Conservation (phyloP, 2,113 vertebrate species). For the Panthera leo region DNA sequence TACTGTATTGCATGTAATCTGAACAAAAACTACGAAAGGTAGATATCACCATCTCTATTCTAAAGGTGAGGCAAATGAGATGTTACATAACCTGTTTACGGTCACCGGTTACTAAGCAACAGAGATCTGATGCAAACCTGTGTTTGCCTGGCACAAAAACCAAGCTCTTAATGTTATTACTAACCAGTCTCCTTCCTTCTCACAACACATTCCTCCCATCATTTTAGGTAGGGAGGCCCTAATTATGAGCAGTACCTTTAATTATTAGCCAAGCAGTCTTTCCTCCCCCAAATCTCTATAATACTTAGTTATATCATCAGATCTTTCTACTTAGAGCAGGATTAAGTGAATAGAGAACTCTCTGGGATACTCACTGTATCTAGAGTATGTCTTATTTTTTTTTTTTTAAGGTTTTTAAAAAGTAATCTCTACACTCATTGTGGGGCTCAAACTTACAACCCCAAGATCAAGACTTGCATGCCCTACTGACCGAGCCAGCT, state of each 20-base stretch:
- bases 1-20: neutral
- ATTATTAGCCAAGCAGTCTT: neutral
- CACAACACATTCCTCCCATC: neutral
- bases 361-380: neutral
- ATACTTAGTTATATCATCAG: neutral
- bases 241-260: neutral
- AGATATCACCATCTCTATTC: neutral
- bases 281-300: neutral
- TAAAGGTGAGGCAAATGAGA: neutral
- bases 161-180: neutral
- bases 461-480: neutral
- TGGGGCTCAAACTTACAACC: neutral
- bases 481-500: neutral
- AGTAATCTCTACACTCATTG: neutral
- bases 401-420: neutral
- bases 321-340: neutral
- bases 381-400: neutral
- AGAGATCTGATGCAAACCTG: neutral
- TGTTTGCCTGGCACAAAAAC: neutral
- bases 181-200: neutral
- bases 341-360: neutral
- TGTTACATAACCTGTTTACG: neutral
- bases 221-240: neutral
- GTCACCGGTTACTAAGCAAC: neutral
- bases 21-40: conserved; percentile 6